Percentiles rank a stretch among this genome's conserved stretches.
phyloP scores from a whole-genome alignment of 2,797 vertebrate species.

The Leptatherina wallacei region DNA sequence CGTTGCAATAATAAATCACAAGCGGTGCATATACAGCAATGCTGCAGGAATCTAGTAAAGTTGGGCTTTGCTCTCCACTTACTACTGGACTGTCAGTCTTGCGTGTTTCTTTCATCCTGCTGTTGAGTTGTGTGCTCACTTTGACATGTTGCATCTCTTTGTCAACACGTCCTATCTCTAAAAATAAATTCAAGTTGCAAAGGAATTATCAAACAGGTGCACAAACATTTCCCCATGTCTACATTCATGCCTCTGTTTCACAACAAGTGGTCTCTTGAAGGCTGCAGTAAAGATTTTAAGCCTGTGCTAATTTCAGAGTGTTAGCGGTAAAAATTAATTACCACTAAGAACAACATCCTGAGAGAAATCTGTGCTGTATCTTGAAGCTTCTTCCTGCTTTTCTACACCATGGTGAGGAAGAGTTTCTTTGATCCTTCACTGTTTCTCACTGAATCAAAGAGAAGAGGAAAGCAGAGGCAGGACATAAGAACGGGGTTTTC shows the following conservation, averaged over 20 bases:
- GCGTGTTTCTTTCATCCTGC: constrained; percentile 21
- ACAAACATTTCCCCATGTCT: constrained; percentile 19
- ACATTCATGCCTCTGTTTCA: constrained; percentile 37
- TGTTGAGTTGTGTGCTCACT: constrained; percentile 17
- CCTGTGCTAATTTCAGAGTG: constrained; percentile 34
- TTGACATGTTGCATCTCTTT: constrained; percentile 31
- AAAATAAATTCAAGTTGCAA: constrained; percentile 45
- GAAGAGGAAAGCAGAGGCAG: constrained; percentile 48
- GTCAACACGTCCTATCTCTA: constrained; percentile 21
- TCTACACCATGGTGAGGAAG: constrained; percentile 51
- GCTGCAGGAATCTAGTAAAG: constrained; percentile 41
- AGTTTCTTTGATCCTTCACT: constrained; percentile 73
- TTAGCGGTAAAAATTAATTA: constrained; percentile 57
- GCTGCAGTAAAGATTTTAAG: constrained; percentile 25
- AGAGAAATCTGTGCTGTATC: constrained; percentile 60
- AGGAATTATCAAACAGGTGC: constrained; percentile 38
- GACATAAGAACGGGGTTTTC: constrained; percentile 38
- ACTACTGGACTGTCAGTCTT: constrained; percentile 44
- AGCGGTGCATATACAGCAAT: constrained; percentile 29
- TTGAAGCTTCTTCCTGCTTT: constrained; percentile 43
- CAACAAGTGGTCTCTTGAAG: constrained; percentile 44
- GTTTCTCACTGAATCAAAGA: constrained; percentile 48
- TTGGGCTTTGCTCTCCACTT: constrained; percentile 39
- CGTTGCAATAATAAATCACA: constrained; percentile 70
- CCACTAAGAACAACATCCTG: constrained; percentile 27